Conservation (phyloP, 2,113 vertebrate species). For the Grammomys dolichurus region DNA sequence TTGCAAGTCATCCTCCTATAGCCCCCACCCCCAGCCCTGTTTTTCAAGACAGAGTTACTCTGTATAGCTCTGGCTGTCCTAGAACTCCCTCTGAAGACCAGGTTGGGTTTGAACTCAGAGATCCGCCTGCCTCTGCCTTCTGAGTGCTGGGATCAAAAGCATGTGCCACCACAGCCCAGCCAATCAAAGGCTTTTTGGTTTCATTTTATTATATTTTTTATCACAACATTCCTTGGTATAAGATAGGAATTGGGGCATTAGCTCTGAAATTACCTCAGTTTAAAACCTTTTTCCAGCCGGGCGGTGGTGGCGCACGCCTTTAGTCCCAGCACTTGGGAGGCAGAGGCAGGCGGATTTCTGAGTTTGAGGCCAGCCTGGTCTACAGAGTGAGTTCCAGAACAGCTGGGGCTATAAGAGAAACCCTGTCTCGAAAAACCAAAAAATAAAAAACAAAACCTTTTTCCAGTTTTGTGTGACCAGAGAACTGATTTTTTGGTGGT, state of each 20-base stretch:
- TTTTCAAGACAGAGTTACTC: neutral
- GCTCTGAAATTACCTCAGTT: neutral
- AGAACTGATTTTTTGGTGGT: neutral
- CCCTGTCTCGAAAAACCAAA: too few relatives aligned
- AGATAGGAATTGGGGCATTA: neutral
- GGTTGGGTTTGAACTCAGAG: neutral
- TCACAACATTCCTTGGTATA: neutral
- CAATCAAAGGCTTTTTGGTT: neutral
- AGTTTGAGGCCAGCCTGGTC: too few relatives aligned
- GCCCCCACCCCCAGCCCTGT: too few relatives aligned
- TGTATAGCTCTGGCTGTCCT: neutral
- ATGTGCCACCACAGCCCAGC: too few relatives aligned
- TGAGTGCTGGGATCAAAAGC: neutral
- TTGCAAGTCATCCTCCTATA: neutral
- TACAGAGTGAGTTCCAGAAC: too few relatives aligned
- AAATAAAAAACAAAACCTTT: neutral
- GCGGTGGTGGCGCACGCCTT: too few relatives aligned
- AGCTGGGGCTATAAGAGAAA: too few relatives aligned
- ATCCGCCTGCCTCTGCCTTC: neutral
- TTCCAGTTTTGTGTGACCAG: neutral
- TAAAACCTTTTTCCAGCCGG: neutral
- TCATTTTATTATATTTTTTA: neutral
- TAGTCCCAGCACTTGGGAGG: too few relatives aligned
- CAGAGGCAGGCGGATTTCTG: too few relatives aligned
- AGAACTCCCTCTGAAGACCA: neutral